Base-by-base conservation (phyloP, 2,888 invertebrate species). In the Dryocosmus kuriphilus region DNA sequence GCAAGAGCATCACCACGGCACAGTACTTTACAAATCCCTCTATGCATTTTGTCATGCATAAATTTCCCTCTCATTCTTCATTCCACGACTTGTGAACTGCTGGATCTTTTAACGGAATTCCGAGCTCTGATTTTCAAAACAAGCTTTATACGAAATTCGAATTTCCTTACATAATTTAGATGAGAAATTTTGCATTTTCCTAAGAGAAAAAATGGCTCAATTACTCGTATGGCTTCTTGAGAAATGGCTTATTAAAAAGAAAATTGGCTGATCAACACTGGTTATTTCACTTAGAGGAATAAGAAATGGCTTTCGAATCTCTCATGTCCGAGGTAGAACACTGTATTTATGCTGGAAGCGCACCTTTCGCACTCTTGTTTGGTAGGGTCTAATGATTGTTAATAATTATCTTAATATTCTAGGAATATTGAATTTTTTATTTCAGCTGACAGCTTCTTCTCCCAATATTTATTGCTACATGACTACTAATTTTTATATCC, bases 81-180 rank as follows among this genome's bases (percentile, higher is more conserved):
- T 51, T n/a, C 46, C 46, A 71, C 41, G n/a, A 74, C 61, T 80
- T 83, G 85, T 87, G 87, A 88, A 87, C 88, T 88, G 88, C 89
- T 88, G 87, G 86, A 89, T 88, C 77, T 84, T 55, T 83, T 80
- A 77, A 82, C 81, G 83, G 79, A 85, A 79, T 80, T 80, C 85
- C 80, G 61, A 82, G 57, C 77, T 81, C 83, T 79, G n/a, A 71
- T 51, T 71, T 46, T 46, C 9, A 46, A 71, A 46, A 22, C 24
- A 41, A 38, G 65, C 38, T 71, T 55, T 1, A 8, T 71, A 30
- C 30, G 19, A 51, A 46, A 71, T 71, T 51, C n/a, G 11, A 51
- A 71, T 51, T 51, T 71, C 11, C n/a, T 71, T 19, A 6, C 5
- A n/a, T 24, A 46, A 46, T 6, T 19, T 27, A 67, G 27, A 51